Percentiles rank a stretch among this genome's conserved stretches.
Conservation (phyloP, 2,113 vertebrate species). For the Canis aureus region DNA sequence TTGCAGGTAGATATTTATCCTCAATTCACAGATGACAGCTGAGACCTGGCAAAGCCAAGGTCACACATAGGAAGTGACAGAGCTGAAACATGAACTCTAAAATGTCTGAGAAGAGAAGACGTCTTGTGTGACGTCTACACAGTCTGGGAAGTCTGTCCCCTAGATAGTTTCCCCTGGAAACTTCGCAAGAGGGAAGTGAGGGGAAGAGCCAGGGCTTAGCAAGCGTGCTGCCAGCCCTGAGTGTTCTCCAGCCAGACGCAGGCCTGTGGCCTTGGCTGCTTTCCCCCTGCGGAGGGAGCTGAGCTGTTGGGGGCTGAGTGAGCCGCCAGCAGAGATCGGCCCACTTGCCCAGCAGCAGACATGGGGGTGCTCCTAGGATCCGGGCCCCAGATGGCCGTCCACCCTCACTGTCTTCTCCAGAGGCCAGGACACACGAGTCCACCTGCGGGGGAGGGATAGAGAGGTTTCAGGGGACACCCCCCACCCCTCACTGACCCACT, state of each 20-base stretch:
- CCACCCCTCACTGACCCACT: not conserved
- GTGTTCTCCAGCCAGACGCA: not conserved
- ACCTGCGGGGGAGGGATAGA: no score
- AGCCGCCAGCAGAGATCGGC: not conserved
- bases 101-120: not conserved
- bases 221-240: not conserved
- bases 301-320: not conserved
- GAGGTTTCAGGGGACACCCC: not conserved
- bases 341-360: not conserved
- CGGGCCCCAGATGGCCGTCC: not conserved
- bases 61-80: not conserved
- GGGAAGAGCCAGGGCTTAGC: not conserved
- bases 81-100: not conserved
- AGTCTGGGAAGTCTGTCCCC: not conserved
- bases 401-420: not conserved
- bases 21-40: not conserved
- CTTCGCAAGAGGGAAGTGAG: not conserved
- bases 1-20: not conserved
- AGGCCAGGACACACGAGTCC: not conserved
- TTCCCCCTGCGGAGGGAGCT: not conserved
- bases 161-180: not conserved
- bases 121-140: not conserved
- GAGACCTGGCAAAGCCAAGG: not conserved
- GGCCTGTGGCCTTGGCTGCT: not conserved
- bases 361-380: rapidly evolving